These are phyloP conservation scores for Brachionus sp. DNA, from an alignment of 1,140 invertebrate species.

Conservation along the genomic window DNA sequence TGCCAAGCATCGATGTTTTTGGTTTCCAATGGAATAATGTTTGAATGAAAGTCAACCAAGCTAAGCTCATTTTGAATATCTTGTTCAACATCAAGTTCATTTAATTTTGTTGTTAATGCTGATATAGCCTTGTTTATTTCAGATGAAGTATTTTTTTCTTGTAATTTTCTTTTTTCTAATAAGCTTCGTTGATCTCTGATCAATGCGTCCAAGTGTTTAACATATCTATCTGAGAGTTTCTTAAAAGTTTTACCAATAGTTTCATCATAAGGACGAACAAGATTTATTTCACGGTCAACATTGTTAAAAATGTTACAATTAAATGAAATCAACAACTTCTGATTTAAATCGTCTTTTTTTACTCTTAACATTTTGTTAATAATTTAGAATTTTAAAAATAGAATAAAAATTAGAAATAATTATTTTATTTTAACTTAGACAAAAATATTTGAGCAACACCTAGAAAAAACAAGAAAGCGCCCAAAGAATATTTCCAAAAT, in stretches of 20 bases:
- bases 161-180: neutral
- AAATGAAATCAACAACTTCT: neutral
- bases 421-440: neutral
- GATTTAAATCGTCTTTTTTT: neutral
- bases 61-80: neutral
- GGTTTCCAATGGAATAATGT: neutral
- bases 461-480: neutral
- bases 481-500: neutral
- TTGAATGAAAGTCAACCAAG: neutral
- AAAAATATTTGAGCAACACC: neutral
- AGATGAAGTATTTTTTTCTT: neutral
- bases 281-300: slow-evolving; percentile 20
- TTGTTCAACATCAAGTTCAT: neutral
- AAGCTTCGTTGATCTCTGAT: neutral
- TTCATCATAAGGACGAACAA: slow-evolving; percentile 1
- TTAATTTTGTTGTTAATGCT: neutral
- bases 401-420: neutral
- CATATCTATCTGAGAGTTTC: neutral
- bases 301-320: slow-evolving; percentile 28
- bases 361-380: neutral
- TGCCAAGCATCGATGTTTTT: slow-evolving; percentile 38
- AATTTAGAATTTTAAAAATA: neutral
- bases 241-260: slow-evolving; percentile 8
- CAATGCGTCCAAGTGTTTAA: neutral
- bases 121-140: neutral